Evolutionary conservation across 2,797 vertebrate species (phyloP), one percentile per base, ranked within the genome.

Genomic region (Sebastes alutus): DNA sequence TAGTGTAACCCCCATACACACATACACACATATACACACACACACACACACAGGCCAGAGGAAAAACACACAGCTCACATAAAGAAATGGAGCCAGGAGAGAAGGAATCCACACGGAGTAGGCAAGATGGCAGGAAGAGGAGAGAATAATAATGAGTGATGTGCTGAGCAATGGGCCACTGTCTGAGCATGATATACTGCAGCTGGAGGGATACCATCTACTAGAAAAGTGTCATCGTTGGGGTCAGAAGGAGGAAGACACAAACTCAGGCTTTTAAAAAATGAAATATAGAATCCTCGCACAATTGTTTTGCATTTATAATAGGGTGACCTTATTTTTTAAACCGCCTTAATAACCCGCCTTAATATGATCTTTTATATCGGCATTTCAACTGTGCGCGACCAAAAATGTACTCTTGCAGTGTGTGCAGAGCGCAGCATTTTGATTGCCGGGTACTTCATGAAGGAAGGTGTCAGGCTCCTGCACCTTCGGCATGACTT

Each of bases 31-130:
- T 2, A 35, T 2, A 35, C 11, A 35, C 33, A 35, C 33, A 68
- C 20, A 11, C n/a, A 27, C 13, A 64, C 10, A 29, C 22, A 72
- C 14, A 46, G 14, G 54, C 29, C 27, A 56, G 75, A 68, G 67
- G 27, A 64, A 38, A 46, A 29, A 77, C 9, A 61, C 38, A 8
- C 65, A 60, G 52, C 25, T 22, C 2, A 46, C 8, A 35, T 29
- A 10, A 46, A 70, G 22, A 65, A 60, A 62, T 6, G 20, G 46
- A 46, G 74, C 22, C 67, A 62, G 54, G 23, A 38, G 72, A 78
- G 27, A 71, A 49, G 46, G 46, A 59, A 29, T 59, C 16, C 25
- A 58, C 56, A 29, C 0, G 22, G 13, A 52, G 33, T 9, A 14
- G 8, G 7, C 16, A 13, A 18, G 32, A 3, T 14, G 58, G 62